These are phyloP conservation scores for Teleiodes luculella DNA, from an alignment of 2,888 invertebrate species.

Conservation along the genomic window DNA sequence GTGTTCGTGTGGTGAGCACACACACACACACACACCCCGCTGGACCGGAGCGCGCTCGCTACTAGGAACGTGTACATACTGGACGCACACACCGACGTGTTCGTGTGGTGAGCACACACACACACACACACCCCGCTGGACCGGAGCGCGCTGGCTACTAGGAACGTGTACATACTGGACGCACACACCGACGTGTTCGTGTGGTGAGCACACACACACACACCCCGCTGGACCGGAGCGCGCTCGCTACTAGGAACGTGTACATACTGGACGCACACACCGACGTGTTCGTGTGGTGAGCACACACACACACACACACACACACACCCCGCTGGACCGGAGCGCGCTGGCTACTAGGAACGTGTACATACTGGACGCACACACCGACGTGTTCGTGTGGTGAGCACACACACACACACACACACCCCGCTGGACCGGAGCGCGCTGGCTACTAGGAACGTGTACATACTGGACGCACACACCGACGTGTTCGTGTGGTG, in stretches of 20 bases:
- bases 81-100: too few species aligned
- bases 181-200: too few species aligned
- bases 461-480: constrained; percentile 97
- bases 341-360: constrained; percentile 91
- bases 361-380: constrained; percentile 98
- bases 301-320: too few species aligned
- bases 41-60: too few species aligned
- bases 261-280: constrained; percentile 96
- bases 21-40: too few species aligned
- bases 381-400: constrained; percentile 97
- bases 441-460: constrained; percentile 84
- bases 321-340: constrained; percentile 81
- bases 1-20: constrained; percentile 92
- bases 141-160: too few species aligned
- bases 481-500: constrained; percentile 97
- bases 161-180: too few species aligned
- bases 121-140: too few species aligned
- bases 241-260: constrained; percentile 93
- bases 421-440: too few species aligned
- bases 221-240: constrained; percentile 82
- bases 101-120: too few species aligned
- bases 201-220: too few species aligned
- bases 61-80: too few species aligned
- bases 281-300: constrained; percentile 96
- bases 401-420: constrained; percentile 46